Conservation (phyloP, 2,797 vertebrate genomes). For the Arnoldichthys spilopterus region DNA sequence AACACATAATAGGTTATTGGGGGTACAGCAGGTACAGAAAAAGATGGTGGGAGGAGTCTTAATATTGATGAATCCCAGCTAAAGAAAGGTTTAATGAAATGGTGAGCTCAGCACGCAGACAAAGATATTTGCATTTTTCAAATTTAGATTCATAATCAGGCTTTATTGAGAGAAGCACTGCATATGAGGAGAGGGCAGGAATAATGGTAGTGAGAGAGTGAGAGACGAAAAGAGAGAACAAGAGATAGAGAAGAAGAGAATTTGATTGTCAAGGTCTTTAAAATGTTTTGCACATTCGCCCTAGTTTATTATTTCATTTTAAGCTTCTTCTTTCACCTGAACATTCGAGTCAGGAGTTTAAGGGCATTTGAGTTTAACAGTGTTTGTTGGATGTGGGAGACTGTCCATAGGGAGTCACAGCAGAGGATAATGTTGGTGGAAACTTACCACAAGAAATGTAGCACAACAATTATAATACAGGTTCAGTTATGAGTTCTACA, state of each 20-base stretch:
- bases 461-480: too few relatives aligned
- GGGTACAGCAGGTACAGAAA: conserved; percentile 36
- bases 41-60: neutral
- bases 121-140: conserved; percentile 62
- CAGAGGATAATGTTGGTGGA: neutral
- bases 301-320: neutral
- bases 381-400: neutral
- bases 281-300: neutral
- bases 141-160: conserved; percentile 57
- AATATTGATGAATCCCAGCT: conserved; percentile 29
- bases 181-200: neutral
- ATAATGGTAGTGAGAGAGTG: conserved; percentile 19
- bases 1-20: neutral
- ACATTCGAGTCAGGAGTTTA: neutral
- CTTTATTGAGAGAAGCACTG: conserved; percentile 48
- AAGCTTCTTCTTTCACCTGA: neutral
- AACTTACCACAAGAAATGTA: too few relatives aligned
- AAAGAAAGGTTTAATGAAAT: conserved; percentile 59
- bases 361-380: neutral
- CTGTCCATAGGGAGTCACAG: neutral
- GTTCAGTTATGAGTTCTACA: too few relatives aligned
- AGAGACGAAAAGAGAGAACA: conserved; percentile 2
- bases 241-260: neutral
- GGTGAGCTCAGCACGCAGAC: conserved; percentile 52
- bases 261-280: neutral